Conservation (phyloP, 2,888 invertebrate species). For the Oxytorus armatus region DNA sequence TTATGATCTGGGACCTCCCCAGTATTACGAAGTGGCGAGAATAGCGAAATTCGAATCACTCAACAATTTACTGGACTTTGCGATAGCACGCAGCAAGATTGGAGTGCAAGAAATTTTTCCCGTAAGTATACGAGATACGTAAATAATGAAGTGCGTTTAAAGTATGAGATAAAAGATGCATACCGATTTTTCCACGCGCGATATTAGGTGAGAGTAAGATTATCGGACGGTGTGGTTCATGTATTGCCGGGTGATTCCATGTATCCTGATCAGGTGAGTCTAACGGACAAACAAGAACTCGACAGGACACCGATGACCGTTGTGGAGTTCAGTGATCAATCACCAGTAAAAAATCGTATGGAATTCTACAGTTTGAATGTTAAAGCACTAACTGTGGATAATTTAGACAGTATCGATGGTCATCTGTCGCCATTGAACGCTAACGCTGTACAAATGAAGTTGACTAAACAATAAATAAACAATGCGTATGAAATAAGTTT, state of each 20-base stretch:
- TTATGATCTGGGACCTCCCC: conserved; percentile 89
- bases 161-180: conserved; percentile 47
- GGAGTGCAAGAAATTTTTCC: conserved; percentile 84
- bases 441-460: conserved; percentile 52
- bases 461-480: conserved; percentile 40
- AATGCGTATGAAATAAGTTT: not conserved
- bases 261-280: conserved; percentile 75
- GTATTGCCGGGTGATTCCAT: conserved; percentile 87
- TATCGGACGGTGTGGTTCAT: conserved; percentile 87
- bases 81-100: conserved; percentile 85
- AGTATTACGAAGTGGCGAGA: conserved; percentile 90
- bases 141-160: conserved; percentile 32
- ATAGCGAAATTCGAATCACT: conserved; percentile 86
- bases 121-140: conserved; percentile 68
- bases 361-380: conserved; percentile 68
- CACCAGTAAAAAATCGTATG: conserved; percentile 73
- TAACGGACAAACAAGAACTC: conserved; percentile 70
- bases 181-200: conserved; percentile 50
- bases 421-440: conserved; percentile 64
- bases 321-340: conserved; percentile 72
- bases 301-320: conserved; percentile 74
- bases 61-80: conserved; percentile 87
- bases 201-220: conserved; percentile 85
- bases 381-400: conserved; percentile 69
- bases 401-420: conserved; percentile 67